Evolutionary conservation across 2,113 vertebrate species (phyloP).

Genomic region (Callorhinus ursinus): DNA sequence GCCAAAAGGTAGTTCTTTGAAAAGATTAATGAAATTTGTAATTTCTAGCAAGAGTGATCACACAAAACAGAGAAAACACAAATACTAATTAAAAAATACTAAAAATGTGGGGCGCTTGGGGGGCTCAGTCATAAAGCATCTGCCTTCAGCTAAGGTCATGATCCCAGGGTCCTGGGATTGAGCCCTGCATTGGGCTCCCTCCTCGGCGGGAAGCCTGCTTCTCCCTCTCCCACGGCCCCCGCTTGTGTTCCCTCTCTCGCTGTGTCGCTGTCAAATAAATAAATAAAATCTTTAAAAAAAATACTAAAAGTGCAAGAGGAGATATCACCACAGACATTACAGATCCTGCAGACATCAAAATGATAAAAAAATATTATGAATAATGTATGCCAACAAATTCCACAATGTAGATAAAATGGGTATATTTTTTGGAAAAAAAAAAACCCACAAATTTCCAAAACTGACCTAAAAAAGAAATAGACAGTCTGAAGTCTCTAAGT

Average conservation of each 20-base stretch:
- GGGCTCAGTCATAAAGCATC: too few species aligned
- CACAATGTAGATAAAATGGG: not conserved
- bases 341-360: not conserved
- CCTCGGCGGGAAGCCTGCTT: too few species aligned
- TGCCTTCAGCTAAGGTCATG: too few species aligned
- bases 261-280: too few species aligned
- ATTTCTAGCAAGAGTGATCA: not conserved
- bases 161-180: too few species aligned
- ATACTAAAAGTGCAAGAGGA: not conserved
- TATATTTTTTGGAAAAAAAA: not conserved
- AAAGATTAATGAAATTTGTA: constrained; percentile 3
- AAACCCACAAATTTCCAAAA: not conserved
- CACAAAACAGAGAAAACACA: not conserved
- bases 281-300: not conserved
- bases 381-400: not conserved
- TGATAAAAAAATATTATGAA: not conserved
- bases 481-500: not conserved
- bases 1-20: not conserved
- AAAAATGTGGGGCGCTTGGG: not conserved
- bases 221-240: too few species aligned
- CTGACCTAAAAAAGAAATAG: not conserved
- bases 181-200: too few species aligned
- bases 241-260: too few species aligned
- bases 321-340: not conserved
- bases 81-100: not conserved